Conservation (phyloP, 2,797 vertebrate species). For the Amazona ochrocephala region DNA sequence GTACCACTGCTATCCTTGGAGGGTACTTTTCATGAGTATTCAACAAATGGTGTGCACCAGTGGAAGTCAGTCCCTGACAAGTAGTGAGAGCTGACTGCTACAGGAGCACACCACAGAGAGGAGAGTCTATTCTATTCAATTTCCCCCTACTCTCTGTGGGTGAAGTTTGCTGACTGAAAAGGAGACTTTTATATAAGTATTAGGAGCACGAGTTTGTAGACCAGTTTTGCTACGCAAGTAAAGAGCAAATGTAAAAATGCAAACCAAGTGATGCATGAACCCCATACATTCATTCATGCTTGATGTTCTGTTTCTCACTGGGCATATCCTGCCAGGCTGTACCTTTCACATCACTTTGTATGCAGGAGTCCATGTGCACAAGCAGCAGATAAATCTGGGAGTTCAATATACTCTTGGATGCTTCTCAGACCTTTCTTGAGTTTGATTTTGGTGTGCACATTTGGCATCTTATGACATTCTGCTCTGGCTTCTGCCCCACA, state of each 20-base stretch:
- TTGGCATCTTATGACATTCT: background rate
- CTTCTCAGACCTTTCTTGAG: background rate
- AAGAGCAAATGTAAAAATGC: background rate
- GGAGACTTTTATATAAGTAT: background rate
- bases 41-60: background rate
- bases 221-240: background rate
- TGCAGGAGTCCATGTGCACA: background rate
- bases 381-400: background rate
- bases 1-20: background rate
- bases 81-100: background rate
- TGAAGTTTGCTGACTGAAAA: background rate
- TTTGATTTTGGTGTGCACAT: background rate
- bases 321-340: background rate
- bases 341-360: background rate
- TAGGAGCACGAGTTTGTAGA: background rate
- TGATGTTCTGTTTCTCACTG: fast-evolving
- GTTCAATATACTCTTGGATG: background rate
- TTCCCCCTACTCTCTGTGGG: background rate
- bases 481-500: background rate
- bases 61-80: background rate
- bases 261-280: background rate
- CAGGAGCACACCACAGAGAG: background rate
- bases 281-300: background rate
- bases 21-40: background rate
- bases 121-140: background rate